phyloP scores from a whole-genome alignment of 2,797 vertebrate genomes.

The Distichodus sexfasciatus region DNA sequence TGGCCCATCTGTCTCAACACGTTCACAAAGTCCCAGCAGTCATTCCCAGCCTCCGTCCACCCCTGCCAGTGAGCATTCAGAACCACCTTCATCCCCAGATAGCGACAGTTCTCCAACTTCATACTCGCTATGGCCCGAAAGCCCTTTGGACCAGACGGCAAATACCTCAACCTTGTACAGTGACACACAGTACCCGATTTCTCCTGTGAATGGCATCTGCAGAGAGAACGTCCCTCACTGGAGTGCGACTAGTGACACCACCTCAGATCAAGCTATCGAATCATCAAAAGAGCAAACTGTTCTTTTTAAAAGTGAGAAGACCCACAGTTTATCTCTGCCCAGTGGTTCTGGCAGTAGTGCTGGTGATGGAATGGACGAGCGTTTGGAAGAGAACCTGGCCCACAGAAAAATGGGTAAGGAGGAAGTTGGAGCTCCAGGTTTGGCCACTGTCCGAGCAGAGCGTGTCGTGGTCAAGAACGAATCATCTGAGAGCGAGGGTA shows the following conservation, averaged over 20 bases:
- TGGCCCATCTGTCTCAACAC: constrained; percentile 38
- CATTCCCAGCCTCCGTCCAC: constrained; percentile 40
- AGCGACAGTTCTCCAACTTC: constrained; percentile 30
- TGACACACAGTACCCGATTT: neutral
- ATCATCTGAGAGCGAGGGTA: constrained; percentile 79
- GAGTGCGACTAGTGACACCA: neutral
- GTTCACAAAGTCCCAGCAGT: constrained; percentile 41
- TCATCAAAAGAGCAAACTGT: constrained; percentile 25
- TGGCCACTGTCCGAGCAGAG: constrained; percentile 67
- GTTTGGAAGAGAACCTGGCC: constrained; percentile 25
- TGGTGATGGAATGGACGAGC: neutral
- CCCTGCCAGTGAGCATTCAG: constrained; percentile 39
- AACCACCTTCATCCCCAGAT: constrained; percentile 40
- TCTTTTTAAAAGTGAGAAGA: constrained; percentile 39
- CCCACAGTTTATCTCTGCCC: constrained; percentile 28
- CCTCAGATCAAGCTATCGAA: neutral
- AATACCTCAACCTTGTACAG: constrained; percentile 1
- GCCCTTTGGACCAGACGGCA: constrained; percentile 11
- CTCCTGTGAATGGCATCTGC: constrained; percentile 32
- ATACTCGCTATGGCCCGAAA: constrained; percentile 41
- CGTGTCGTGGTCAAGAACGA: constrained; percentile 75
- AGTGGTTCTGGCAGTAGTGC: constrained; percentile 15
- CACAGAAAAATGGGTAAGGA: neutral
- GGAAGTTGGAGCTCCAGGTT: constrained; percentile 1
- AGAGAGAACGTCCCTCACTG: neutral